Evolutionary conservation across 1,140 invertebrate genomes (phyloP), one percentile per base, ranked within the genome.

Genomic region (Leguminivora glycinivorella): DNA sequence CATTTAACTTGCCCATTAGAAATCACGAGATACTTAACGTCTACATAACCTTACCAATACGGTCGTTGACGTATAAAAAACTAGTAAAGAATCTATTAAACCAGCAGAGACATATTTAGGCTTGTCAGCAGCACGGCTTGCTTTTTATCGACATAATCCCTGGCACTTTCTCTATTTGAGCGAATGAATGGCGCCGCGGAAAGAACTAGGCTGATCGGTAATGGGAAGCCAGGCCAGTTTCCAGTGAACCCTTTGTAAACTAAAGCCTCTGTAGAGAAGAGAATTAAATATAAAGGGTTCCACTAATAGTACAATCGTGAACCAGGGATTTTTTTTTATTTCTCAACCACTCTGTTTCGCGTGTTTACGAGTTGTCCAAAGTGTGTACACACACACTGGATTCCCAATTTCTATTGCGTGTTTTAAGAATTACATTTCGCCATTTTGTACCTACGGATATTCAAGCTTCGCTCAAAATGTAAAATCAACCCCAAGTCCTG

Each of bases 41-140:
- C 58, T 31, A 63, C 24, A 58, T 63, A 63, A 63, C 25, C 25
- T n/a, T 29, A 63, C 58, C 58, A 63, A 63, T 63, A 63, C 25
- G 58, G 25, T 63, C 5, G 58, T 63, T 63, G 9, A 31, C 26
- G 26, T 29, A 29, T 31, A 63, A 63, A 63, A 63, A 63, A 29
- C 47, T 52, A 52, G 47, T 17, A 63, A 63, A 29, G 58, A 29
- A 63, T 63, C n/a, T 63, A 63, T 63, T 29, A 63, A 31, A 31
- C 58, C 26, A 63, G 9, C 58, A 31, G 58, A 4, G 58, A 63
- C 58, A 63, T 63, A 63, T 63, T 63, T 63, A 63, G 58, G 58
- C 58, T 63, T 63, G 58, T 63, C 58, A 31, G 47, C 22, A 6
- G n/a, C 26, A 63, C 58, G 58, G n/a, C 25, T 26, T 14, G 26